Conservation (phyloP, 2,797 vertebrate species). For the Babyrousa celebensis region DNA sequence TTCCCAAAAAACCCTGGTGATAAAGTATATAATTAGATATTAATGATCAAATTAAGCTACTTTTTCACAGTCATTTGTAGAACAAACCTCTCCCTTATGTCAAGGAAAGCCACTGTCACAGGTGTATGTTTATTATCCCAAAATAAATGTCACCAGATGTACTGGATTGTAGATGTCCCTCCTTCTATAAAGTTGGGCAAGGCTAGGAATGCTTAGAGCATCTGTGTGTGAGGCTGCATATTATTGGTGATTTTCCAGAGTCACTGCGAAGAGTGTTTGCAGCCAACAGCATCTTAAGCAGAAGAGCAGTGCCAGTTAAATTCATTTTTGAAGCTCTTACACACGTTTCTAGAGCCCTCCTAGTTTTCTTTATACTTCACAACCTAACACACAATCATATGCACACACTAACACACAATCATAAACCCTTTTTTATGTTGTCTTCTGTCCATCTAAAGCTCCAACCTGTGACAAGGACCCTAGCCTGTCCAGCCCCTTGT, state of each 20-base stretch:
- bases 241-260: not conserved
- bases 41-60: not conserved
- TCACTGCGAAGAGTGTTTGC: not conserved
- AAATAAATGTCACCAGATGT: slow-evolving; percentile 23
- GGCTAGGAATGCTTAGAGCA: not conserved
- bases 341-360: not conserved
- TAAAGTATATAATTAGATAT: not conserved
- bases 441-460: not conserved
- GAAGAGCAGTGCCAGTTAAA: not conserved
- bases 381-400: no score
- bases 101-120: not conserved
- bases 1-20: not conserved
- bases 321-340: not conserved
- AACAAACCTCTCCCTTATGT: not conserved
- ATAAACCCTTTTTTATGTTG: not conserved
- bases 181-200: not conserved
- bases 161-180: not conserved
- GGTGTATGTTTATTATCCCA: not conserved
- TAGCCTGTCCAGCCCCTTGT: not conserved
- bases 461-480: not conserved
- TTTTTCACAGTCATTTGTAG: slow-evolving; percentile 18
- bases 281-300: not conserved
- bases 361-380: not conserved
- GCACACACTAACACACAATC: no score
- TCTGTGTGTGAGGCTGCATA: not conserved